phyloP scores from a whole-genome alignment of 2,888 invertebrate genomes.

The Sphaerophoria rueppellii region DNA sequence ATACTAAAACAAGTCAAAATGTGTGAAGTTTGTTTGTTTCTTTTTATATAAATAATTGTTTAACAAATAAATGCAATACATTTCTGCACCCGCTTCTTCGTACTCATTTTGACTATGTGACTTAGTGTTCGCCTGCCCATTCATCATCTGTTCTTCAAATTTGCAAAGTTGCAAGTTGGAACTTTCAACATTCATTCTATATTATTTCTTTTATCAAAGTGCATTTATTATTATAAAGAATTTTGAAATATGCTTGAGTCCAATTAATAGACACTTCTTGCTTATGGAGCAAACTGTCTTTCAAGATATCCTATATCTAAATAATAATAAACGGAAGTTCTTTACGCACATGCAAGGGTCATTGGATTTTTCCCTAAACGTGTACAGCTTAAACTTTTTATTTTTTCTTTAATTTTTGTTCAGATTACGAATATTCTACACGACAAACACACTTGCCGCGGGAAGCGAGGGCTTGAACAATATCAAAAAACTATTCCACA shows the following conservation, averaged over 20 bases:
- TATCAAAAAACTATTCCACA: conserved; percentile 49
- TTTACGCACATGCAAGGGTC: conserved; percentile 32
- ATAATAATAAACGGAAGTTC: conserved; percentile 3
- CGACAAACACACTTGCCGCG: no score
- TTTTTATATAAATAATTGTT: conserved; percentile 52
- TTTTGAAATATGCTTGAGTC: conserved; percentile 67
- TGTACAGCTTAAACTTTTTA: not conserved
- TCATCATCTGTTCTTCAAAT: no score
- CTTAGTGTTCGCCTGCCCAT: no score
- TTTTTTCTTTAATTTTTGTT: not conserved
- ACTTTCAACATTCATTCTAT: conserved; percentile 46
- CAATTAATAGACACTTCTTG: conserved; percentile 64
- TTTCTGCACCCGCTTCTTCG: conserved; percentile 21
- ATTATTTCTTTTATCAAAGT: conserved; percentile 68
- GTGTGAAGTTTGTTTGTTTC: conserved; percentile 37
- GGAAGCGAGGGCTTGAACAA: not conserved
- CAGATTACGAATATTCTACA: no score
- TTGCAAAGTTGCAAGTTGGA: no score
- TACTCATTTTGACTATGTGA: not conserved
- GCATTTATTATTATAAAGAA: conserved; percentile 66
- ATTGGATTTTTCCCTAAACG: not conserved
- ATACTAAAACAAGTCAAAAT: not conserved
- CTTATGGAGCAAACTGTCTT: conserved; percentile 21
- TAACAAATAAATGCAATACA: conserved; percentile 64
- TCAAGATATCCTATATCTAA: conserved; percentile 1